A percentile compares a stretch with the other conserved stretches of the same genome.
These are phyloP conservation scores for Kryphioiulus occultus DNA, from an alignment of 2,888 invertebrate species.

Conservation along the genomic window DNA sequence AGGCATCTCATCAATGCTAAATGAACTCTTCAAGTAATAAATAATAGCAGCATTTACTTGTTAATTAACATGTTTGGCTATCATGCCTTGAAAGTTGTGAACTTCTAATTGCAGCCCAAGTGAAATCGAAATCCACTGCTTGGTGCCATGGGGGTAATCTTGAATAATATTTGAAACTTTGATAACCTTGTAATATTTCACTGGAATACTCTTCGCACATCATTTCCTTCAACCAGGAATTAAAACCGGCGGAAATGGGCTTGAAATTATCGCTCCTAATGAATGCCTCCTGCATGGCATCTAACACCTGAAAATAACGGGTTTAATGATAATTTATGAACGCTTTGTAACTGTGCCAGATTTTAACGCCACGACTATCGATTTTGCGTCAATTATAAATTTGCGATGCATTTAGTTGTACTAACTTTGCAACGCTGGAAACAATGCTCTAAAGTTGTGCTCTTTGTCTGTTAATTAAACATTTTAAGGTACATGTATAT, in stretches of 20 bases:
- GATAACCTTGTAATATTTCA: neutral
- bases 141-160: neutral
- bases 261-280: slow-evolving; percentile 7
- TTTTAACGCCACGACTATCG: neutral
- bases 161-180: neutral
- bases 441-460: neutral
- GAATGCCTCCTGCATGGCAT: neutral
- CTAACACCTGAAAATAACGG: neutral
- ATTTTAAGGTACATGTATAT: too few species aligned
- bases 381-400: slow-evolving; percentile 12
- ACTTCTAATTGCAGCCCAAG: neutral
- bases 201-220: neutral
- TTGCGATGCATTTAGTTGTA: neutral
- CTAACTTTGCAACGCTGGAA: neutral
- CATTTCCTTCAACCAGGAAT: neutral
- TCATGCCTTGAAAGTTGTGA: too few species aligned
- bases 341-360: neutral
- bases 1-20: too few species aligned
- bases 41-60: too few species aligned
- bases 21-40: too few species aligned
- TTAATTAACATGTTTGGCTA: too few species aligned
- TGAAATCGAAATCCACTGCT: neutral
- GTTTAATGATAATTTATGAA: slow-evolving; percentile 12
- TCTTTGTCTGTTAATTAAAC: neutral
- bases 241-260: neutral